Percentiles rank a stretch among this genome's conserved stretches.
Evolutionary conservation across 1,140 invertebrate genomes (phyloP).

Genomic region (Hydropsyche tenuis): DNA sequence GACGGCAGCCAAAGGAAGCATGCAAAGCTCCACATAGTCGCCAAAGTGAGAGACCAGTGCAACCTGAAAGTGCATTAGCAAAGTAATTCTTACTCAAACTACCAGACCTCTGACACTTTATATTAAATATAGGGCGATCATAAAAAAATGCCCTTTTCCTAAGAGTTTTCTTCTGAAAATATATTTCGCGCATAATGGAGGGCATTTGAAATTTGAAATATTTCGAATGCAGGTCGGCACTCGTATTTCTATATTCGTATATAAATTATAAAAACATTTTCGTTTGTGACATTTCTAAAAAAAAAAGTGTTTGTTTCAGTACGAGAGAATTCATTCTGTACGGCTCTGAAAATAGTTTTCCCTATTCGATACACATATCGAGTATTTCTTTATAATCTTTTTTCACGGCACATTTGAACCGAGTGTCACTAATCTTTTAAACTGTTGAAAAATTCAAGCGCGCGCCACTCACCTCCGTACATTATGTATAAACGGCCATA

Average conservation of each 20-base stretch:
- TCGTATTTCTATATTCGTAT: no score
- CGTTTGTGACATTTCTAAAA: no score
- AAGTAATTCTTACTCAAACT: background rate
- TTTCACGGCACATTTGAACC: background rate
- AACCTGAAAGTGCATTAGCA: slow-evolving; percentile 27
- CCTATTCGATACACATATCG: no score
- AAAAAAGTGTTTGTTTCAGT: no score
- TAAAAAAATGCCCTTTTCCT: no score
- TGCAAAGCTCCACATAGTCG: slow-evolving; percentile 13
- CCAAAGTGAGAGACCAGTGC: slow-evolving; percentile 9
- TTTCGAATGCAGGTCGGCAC: no score
- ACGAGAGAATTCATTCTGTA: no score
- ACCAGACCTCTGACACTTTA: background rate
- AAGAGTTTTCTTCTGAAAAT: no score
- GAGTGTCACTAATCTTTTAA: slow-evolving; percentile 5
- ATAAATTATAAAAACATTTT: no score
- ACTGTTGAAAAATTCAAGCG: slow-evolving; percentile 2
- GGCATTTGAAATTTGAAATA: no score
- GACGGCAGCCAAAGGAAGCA: slow-evolving; percentile 28
- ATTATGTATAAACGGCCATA: slow-evolving; percentile 4
- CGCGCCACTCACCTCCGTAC: background rate
- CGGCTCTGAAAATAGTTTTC: no score
- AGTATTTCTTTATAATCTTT: background rate
- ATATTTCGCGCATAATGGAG: no score
- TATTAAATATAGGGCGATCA: background rate